phyloP scores from a whole-genome alignment of 1,140 invertebrate genomes.

The Probaryconus sp. region DNA sequence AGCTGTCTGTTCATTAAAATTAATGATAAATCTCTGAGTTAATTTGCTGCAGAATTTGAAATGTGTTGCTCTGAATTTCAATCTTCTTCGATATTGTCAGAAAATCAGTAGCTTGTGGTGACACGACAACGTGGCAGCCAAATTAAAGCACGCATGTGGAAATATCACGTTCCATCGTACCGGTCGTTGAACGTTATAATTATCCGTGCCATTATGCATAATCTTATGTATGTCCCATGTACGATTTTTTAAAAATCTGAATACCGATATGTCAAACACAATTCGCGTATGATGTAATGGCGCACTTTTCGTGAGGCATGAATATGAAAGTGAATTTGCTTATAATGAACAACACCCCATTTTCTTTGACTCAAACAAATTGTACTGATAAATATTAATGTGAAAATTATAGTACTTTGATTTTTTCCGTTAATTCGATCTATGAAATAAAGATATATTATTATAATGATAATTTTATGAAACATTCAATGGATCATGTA shows the following conservation, averaged over 20 bases:
- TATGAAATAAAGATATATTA: too few species aligned
- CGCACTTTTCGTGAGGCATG: conserved; percentile 26
- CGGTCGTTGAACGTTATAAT: conserved; percentile 21
- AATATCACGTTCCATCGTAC: not conserved
- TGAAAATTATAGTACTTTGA: too few species aligned
- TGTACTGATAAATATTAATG: conserved; percentile 27
- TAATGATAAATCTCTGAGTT: too few species aligned
- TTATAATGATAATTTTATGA: too few species aligned
- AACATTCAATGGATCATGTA: too few species aligned
- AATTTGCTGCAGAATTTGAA: too few species aligned
- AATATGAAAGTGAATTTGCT: conserved; percentile 52
- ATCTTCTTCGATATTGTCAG: not conserved
- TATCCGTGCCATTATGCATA: conserved; percentile 35
- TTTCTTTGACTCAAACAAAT: conserved; percentile 21
- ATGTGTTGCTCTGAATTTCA: too few species aligned
- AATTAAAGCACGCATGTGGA: conserved; percentile 15
- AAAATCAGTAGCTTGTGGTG: not conserved
- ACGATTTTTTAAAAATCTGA: conserved; percentile 29
- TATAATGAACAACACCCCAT: conserved; percentile 33
- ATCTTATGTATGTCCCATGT: conserved; percentile 19
- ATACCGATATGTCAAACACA: conserved; percentile 24
- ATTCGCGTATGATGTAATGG: conserved; percentile 5
- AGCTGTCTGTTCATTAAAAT: too few species aligned
- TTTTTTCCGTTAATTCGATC: too few species aligned
- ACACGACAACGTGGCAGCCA: conserved; percentile 3